A percentile compares a stretch with the other conserved stretches of the same genome.
These are phyloP conservation scores for Vicugna pacos DNA, from an alignment of 2,113 vertebrate species.

Conservation along the genomic window DNA sequence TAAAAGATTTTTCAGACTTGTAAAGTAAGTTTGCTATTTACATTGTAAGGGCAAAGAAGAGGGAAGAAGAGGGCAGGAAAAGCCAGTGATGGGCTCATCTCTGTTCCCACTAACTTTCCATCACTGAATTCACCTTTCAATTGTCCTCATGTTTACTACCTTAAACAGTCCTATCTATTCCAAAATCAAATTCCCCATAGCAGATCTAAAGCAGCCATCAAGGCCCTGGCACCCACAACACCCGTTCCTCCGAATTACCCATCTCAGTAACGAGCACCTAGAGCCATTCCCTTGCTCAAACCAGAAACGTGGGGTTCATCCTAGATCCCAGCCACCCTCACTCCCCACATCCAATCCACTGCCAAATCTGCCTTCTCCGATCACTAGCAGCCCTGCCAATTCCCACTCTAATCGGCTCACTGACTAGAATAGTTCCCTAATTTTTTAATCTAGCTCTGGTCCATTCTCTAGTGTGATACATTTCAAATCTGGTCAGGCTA, in stretches of 20 bases:
- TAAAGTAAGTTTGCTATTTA: not conserved
- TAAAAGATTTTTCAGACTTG: not conserved
- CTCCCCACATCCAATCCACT: not conserved
- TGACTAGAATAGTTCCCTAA: not conserved
- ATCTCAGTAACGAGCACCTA: not conserved
- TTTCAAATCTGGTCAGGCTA: not conserved
- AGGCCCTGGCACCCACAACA: not conserved
- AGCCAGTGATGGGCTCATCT: not conserved
- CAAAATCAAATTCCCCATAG: not conserved
- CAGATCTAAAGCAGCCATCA: not conserved
- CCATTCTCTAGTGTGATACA: slow-evolving; percentile 8
- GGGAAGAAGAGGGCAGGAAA: not conserved
- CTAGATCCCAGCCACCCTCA: not conserved
- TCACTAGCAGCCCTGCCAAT: not conserved
- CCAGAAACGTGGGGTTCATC: not conserved
- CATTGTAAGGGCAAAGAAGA: not conserved
- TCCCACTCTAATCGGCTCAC: not conserved
- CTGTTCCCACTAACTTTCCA: not conserved
- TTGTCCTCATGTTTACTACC: not conserved
- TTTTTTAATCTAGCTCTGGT: not conserved
- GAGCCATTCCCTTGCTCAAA: not conserved
- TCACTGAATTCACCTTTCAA: not conserved
- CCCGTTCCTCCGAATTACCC: not conserved
- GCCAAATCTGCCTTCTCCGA: not conserved
- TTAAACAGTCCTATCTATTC: not conserved